These are phyloP conservation scores for Drosophila colorata DNA, from an alignment of 2,888 invertebrate species.

Conservation along the genomic window DNA sequence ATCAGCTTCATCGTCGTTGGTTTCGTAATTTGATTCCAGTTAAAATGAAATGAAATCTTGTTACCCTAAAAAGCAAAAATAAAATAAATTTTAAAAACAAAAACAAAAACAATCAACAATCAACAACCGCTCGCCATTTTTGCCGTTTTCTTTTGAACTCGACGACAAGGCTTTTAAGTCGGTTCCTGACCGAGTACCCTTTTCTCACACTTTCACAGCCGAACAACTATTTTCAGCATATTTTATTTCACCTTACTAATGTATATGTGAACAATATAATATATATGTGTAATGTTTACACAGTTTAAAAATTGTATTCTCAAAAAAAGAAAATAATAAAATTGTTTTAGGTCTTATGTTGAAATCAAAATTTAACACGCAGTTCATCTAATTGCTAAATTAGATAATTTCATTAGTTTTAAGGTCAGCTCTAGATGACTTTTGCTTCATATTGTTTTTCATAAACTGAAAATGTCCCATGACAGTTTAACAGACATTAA, in stretches of 20 bases:
- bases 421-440: not conserved
- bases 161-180: constrained; percentile 44
- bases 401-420: not conserved
- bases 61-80: constrained; percentile 56
- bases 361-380: no score
- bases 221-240: not conserved
- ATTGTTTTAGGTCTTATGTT: no score
- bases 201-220: constrained; percentile 7
- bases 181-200: constrained; percentile 16
- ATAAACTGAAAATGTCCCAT: not conserved
- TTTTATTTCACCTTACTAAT: not conserved
- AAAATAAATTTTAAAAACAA: constrained; percentile 15
- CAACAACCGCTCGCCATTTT: constrained; percentile 45
- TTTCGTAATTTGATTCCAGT: constrained; percentile 78
- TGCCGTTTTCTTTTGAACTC: constrained; percentile 60
- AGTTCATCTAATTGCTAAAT: no score
- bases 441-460: no score
- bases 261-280: no score
- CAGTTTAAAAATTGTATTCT: no score
- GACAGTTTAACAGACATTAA: no score
- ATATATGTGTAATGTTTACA: no score
- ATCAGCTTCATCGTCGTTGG: constrained; percentile 37
- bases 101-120: constrained; percentile 29
- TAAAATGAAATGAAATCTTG: constrained; percentile 75
- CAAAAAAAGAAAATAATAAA: no score